phyloP scores from a whole-genome alignment of 2,888 invertebrate genomes.

The Cotesia congregata region DNA sequence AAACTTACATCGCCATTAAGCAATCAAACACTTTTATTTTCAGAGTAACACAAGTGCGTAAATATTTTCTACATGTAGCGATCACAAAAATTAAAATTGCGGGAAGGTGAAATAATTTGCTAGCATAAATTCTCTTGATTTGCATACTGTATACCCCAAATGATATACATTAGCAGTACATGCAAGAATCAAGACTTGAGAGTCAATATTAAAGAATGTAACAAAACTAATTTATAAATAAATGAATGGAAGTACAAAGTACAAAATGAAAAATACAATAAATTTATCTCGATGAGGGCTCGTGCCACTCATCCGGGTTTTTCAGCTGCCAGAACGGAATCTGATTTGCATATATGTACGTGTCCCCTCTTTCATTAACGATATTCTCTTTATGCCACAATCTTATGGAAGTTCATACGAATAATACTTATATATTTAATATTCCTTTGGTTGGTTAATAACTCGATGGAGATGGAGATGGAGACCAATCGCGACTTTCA shows the following conservation, averaged over 20 bases:
- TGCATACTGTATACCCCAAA: too few relatives aligned
- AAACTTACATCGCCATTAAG: too few relatives aligned
- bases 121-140: too few relatives aligned
- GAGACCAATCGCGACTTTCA: constrained; percentile 46
- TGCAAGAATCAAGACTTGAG: too few relatives aligned
- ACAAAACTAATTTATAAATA: neutral
- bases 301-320: constrained; percentile 21
- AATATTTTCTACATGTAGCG: too few relatives aligned
- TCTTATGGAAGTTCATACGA: neutral
- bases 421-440: constrained; percentile 36
- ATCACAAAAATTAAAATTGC: too few relatives aligned
- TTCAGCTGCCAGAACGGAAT: constrained; percentile 33
- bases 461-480: constrained; percentile 32
- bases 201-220: too few relatives aligned
- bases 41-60: too few relatives aligned
- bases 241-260: neutral
- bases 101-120: too few relatives aligned
- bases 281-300: constrained; percentile 11
- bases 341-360: constrained; percentile 24
- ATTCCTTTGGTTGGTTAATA: constrained; percentile 43
- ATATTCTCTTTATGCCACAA: constrained; percentile 10
- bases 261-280: neutral
- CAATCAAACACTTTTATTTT: too few relatives aligned
- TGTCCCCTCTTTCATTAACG: constrained; percentile 26
- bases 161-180: too few relatives aligned